Evolutionary conservation across 2,797 vertebrate genomes (phyloP), one percentile per base, ranked within the genome.

Genomic region (Streptopelia turtur): DNA sequence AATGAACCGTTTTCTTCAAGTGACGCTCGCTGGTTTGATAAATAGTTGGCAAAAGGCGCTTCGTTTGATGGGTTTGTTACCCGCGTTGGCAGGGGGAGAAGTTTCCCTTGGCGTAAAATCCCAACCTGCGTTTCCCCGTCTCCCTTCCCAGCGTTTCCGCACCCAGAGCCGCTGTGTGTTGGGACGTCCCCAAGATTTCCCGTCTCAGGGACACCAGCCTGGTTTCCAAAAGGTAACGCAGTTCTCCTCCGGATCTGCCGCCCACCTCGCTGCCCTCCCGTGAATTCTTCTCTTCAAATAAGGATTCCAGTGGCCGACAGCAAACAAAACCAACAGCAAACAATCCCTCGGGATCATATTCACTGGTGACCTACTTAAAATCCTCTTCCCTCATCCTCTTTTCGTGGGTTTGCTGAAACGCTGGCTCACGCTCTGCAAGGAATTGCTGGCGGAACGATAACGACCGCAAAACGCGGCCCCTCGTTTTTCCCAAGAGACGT

Each of bases 311-410:
- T 25, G 60, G 66, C 55, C 72, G 83, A 53, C 78, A 80, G 83
- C 60, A 68, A 45, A 50, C 31, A 15, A 20, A 68, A 86, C 3
- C 63, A 39, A 16, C 52, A 64, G 5, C 43, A 43, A 13, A 4
- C 28, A 70, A 47, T 82, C 74, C 52, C 10, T 47, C 77, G 0
- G 18, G 49, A n/a, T 94, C 47, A 87, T 93, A 74, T 90, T 94
- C 92, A 78, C 75, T 65, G 74, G 61, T 94, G 92, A 91, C 94
- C 95, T 96, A 96, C 83, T 96, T 95, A 79, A 89, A 93, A 52
- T 53, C 68, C 92, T 65, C 68, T 90, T 52, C 57, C 23, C 94
- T 87, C 41, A n/a, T 43, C 61, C 81, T 83, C 49, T 9, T 11
- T 21, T 37, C 21, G 37, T 24, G 61, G 24, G 61, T 70, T 72